Evolutionary conservation across 2,113 vertebrate species (phyloP), one percentile per base, ranked within the genome.

Genomic region (Lota lota): DNA sequence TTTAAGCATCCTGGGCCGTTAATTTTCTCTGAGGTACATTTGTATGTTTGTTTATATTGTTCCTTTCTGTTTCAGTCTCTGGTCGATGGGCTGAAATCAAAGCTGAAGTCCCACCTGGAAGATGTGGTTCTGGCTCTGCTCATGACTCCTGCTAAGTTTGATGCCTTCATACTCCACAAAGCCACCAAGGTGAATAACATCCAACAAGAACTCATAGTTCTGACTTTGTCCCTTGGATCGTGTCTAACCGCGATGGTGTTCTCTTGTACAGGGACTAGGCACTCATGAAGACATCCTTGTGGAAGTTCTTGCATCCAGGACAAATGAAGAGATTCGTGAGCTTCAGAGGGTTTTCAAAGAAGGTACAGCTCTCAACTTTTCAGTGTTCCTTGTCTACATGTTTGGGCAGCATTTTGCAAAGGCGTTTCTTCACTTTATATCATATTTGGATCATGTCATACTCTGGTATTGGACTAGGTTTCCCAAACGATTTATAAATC

Each of bases 221-320:
- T 56, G 53, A n/a, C n/a, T 56, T 56, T 8, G 17, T 56, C 53
- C 0, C n/a, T 56, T 3, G 17, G 3, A 18, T 56, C 6, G n/a
- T 6, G n/a, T 19, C 21, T 10, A 60, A 61, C 51, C 5, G 22
- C 53, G 17, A 8, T 7, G 22, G 56, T 70, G 5, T 51, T 63
- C 11, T 68, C 63, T 63, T 60, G 53, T 58, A 63, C 74, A 99
- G 97, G 83, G 94, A 5, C 63, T 94, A 28, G 96, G 96, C 74
- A 98, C 97, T 24, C 79, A 92, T 83, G 96, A 99, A 80, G 83
- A 92, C 0, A 85, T 92, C 61, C 83, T 99, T 69, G 90, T 91
- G 56, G 97, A 99, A 84, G 91, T 99, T 90, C 64, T 99, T 79
- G 83, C 79, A 62, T 94, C 96, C n/a, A 95, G 96, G 85, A 80